Evolutionary conservation across 2,797 vertebrate species (phyloP).

Genomic region (Buceros bicornis): DNA sequence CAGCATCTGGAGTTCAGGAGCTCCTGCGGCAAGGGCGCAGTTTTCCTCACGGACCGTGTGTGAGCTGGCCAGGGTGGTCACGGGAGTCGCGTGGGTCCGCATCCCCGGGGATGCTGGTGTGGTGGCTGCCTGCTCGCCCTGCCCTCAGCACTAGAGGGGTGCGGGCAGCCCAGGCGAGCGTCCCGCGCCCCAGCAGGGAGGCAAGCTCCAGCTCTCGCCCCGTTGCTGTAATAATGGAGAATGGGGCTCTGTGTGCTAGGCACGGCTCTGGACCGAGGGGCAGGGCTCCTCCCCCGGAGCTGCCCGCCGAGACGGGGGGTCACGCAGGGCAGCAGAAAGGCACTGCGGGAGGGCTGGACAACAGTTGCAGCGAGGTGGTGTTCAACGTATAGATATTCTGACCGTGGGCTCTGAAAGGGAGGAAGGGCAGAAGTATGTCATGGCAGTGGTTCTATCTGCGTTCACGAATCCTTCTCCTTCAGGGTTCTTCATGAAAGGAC

Average conservation of each 20-base stretch:
- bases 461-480: not conserved
- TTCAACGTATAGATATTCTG: not conserved
- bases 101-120: no score
- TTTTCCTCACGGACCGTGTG: not conserved
- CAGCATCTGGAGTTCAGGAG: not conserved
- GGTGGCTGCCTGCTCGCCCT: no score
- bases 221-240: not conserved
- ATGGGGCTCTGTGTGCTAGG: not conserved
- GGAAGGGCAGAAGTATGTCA: not conserved
- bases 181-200: not conserved
- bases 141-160: no score
- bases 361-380: not conserved
- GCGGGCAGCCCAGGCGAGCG: not conserved
- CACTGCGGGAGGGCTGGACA: conserved; percentile 2
- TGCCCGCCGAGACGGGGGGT: not conserved
- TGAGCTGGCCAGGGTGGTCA: not conserved
- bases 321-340: not conserved
- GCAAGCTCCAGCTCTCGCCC: not conserved
- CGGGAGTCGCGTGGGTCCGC: no score
- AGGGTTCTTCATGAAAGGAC: not conserved
- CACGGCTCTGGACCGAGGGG: not conserved
- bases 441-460: not conserved
- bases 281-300: not conserved
- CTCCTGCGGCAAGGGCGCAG: fast-evolving
- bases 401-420: not conserved